Evolutionary conservation across 2,888 invertebrate genomes (phyloP).

Genomic region (Hyposoter dolosus): DNA sequence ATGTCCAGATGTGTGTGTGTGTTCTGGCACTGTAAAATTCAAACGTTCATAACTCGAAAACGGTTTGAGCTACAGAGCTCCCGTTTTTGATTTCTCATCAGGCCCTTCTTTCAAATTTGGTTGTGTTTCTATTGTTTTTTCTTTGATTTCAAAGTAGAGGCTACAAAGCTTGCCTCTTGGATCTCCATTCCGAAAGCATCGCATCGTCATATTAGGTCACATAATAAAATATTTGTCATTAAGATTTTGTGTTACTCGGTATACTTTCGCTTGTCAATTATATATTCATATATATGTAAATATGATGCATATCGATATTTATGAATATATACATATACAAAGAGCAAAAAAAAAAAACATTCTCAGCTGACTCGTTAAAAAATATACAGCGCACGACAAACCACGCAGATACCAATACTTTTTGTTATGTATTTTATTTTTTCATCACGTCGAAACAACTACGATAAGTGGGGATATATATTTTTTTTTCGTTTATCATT

Average conservation of each 20-base stretch:
- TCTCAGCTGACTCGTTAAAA: conserved; percentile 2
- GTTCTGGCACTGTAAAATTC: too few relatives aligned
- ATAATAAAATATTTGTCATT: conserved; percentile 74
- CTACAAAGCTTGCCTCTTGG: neutral
- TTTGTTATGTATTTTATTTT: conserved; percentile 12
- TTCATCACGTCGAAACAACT: conserved; percentile 54
- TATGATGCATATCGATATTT: conserved; percentile 12
- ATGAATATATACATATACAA: conserved; percentile 11
- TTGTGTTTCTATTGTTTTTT: neutral
- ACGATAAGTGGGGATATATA: conserved; percentile 40
- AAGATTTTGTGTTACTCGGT: conserved; percentile 65
- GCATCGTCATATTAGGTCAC: conserved; percentile 69
- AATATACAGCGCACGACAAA: conserved; percentile 47
- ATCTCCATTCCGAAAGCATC: conserved; percentile 7
- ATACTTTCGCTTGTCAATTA: conserved; percentile 73
- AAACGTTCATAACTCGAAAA: too few relatives aligned
- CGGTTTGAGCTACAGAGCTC: too few relatives aligned
- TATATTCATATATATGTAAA: conserved; percentile 30
- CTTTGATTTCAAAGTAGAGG: too few relatives aligned
- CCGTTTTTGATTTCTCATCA: neutral
- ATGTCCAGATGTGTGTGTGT: too few relatives aligned
- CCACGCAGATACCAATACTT: conserved; percentile 53
- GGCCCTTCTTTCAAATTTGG: too few relatives aligned
- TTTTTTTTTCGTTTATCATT: conserved; percentile 20
- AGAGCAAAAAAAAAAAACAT: conserved; percentile 21